These are phyloP conservation scores for Barbus barbus DNA, from an alignment of 2,113 vertebrate species.

Conservation along the genomic window DNA sequence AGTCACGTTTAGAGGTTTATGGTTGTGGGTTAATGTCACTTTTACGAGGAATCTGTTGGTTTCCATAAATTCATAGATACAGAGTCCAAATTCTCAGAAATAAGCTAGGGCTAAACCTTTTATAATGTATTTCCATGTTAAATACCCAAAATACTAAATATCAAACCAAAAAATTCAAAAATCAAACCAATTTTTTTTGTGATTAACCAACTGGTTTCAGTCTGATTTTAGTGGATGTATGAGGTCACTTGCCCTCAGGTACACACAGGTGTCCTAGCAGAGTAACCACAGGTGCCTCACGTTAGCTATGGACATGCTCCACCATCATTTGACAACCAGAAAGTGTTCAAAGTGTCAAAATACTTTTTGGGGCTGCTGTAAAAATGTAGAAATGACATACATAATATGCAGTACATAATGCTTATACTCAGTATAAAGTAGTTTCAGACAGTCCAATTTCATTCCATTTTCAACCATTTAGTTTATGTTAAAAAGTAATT, in stretches of 20 bases:
- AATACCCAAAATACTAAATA: background rate
- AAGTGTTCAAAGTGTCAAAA: background rate
- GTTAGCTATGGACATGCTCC: background rate
- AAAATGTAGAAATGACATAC: background rate
- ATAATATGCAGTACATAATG: background rate
- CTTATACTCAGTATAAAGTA: background rate
- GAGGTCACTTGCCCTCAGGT: background rate
- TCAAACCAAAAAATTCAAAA: conserved; percentile 11
- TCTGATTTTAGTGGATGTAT: background rate
- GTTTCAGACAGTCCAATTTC: background rate
- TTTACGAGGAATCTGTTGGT: conserved; percentile 14
- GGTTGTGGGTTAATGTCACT: conserved; percentile 22
- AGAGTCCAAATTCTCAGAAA: conserved; percentile 6
- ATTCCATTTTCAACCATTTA: background rate
- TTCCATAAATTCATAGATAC: conserved; percentile 30
- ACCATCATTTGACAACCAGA: background rate
- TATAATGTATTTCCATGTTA: background rate
- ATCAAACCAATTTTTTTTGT: too few relatives aligned
- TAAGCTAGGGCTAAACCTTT: background rate
- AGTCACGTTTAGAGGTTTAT: conserved; percentile 31
- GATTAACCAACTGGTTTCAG: too few relatives aligned
- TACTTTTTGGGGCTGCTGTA: background rate
- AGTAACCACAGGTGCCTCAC: background rate
- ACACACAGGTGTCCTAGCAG: background rate
- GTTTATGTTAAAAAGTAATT: background rate